A percentile compares a stretch with the other conserved stretches of the same genome.
Conservation (phyloP, 2,113 vertebrate species). For the Bos javanicus region DNA sequence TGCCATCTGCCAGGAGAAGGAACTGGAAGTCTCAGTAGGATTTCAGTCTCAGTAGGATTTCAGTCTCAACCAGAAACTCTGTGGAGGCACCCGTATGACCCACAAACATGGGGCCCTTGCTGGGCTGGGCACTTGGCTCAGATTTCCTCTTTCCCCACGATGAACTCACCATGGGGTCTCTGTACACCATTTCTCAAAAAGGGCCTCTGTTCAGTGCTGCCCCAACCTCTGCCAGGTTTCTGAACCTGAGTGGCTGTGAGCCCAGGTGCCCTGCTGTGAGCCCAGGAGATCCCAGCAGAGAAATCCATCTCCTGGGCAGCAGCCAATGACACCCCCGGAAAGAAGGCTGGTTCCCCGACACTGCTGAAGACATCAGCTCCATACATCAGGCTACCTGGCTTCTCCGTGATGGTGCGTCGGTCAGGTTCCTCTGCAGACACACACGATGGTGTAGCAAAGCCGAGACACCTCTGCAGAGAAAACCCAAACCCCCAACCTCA, state of each 20-base stretch:
- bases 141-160: background rate
- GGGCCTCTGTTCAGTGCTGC: background rate
- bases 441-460: background rate
- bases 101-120: background rate
- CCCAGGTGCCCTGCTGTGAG: background rate
- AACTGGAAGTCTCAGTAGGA: background rate
- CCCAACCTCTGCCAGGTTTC: background rate
- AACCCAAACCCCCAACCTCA: conserved; percentile 72
- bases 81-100: background rate
- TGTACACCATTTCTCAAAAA: background rate
- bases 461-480: conserved; percentile 53
- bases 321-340: conserved; percentile 86
- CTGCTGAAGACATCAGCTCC: conserved; percentile 91
- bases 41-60: background rate
- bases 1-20: background rate
- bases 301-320: background rate
- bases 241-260: background rate
- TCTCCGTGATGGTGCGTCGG: conserved; percentile 74
- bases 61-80: background rate
- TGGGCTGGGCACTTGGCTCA: background rate
- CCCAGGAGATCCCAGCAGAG: background rate
- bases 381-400: conserved; percentile 91
- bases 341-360: conserved; percentile 93
- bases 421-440: conserved; percentile 37
- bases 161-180: background rate